Conservation (phyloP, 2,113 vertebrate species). For the Seriola rivoliana region DNA sequence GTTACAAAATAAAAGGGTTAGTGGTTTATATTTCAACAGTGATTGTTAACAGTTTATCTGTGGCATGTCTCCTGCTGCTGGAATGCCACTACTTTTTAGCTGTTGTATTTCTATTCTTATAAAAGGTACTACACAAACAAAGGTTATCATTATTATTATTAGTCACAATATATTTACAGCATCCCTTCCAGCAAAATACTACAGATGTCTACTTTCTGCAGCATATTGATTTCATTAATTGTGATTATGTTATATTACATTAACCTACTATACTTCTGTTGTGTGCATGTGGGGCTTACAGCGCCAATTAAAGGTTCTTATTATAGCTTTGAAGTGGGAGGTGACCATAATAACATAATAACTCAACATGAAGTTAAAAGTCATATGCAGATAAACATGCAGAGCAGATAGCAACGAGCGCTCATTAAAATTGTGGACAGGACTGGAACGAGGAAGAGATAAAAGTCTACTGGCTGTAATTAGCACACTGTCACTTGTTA, state of each 20-base stretch:
- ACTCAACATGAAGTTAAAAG: conserved; percentile 55
- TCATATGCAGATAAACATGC: conserved; percentile 47
- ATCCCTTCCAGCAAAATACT: neutral
- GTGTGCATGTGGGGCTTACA: neutral
- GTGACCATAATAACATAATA: conserved; percentile 48
- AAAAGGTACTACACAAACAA: neutral
- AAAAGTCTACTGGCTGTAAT: conserved; percentile 64
- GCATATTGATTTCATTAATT: neutral
- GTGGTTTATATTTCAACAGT: no score
- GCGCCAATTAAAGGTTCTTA: conserved; percentile 61
- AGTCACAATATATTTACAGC: neutral
- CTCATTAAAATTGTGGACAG: conserved; percentile 72
- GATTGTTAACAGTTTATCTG: no score
- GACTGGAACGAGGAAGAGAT: conserved; percentile 27
- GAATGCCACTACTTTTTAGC: no score
- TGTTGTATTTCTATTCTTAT: neutral
- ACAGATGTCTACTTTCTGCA: neutral
- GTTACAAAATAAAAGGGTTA: no score
- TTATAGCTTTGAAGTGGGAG: conserved; percentile 59
- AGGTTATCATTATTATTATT: no score
- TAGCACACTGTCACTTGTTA: conserved; percentile 72
- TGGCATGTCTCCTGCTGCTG: no score
- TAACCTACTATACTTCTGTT: neutral
- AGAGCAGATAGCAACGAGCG: conserved; percentile 23
- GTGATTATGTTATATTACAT: neutral